phyloP scores from a whole-genome alignment of 2,888 invertebrate species.

The Euproctis similis region DNA sequence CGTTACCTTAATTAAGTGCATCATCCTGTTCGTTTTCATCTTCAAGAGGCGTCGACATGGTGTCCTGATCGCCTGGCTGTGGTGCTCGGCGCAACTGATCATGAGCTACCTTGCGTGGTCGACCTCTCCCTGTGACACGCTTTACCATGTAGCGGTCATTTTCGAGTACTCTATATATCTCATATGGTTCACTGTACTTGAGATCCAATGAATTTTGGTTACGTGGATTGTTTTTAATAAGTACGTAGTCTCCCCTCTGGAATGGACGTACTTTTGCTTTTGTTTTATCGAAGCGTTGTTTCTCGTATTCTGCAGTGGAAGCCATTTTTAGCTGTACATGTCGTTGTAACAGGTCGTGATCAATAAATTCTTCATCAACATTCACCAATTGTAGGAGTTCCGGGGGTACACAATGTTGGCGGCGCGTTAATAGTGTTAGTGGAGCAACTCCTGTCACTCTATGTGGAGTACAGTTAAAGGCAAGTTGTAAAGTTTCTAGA shows the following conservation, averaged over 20 bases:
- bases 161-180: no score
- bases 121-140: no score
- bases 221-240: not conserved
- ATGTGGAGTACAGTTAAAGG: conserved; percentile 18
- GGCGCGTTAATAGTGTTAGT: no score
- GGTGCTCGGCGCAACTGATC: no score
- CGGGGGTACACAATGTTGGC: conserved; percentile 11
- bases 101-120: no score
- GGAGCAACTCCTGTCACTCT: conserved; percentile 16
- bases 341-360: not conserved
- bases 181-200: no score
- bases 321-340: not conserved
- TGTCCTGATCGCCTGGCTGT: no score
- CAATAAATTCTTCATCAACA: not conserved
- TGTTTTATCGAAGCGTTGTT: not conserved
- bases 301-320: not conserved
- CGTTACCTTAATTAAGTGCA: not conserved
- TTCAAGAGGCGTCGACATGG: no score
- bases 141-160: no score
- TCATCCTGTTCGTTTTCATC: no score
- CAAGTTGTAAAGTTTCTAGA: conserved; percentile 15
- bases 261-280: not conserved
- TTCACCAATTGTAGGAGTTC: conserved; percentile 8
- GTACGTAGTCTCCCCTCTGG: not conserved
- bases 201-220: no score